These are phyloP conservation scores for Ornithoptera priamus DNA, from an alignment of 2,888 invertebrate genomes.

Conservation along the genomic window DNA sequence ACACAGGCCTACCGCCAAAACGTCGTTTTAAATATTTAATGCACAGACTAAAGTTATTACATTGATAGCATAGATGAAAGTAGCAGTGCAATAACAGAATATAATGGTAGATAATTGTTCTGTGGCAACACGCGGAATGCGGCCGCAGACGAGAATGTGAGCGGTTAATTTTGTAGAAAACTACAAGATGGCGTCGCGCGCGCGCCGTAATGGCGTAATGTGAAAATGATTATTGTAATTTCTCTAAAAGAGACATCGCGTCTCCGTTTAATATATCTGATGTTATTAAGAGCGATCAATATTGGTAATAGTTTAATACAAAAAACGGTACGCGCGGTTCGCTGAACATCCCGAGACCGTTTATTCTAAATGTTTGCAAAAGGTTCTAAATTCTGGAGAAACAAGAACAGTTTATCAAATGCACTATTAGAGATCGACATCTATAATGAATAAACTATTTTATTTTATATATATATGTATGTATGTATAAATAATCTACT, in stretches of 20 bases:
- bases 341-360: too few species aligned
- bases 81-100: constrained; percentile 13
- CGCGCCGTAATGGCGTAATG: constrained; percentile 33
- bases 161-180: constrained; percentile 32
- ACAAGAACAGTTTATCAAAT: too few species aligned
- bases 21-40: too few species aligned
- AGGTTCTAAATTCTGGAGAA: too few species aligned
- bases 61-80: not conserved
- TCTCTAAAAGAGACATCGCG: constrained; percentile 22
- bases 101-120: constrained; percentile 20
- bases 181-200: constrained; percentile 23
- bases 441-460: too few species aligned
- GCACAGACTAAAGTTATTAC: not conserved
- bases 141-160: constrained; percentile 28
- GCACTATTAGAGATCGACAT: too few species aligned
- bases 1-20: too few species aligned
- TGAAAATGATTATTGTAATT: constrained; percentile 35
- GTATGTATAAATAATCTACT: too few species aligned
- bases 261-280: constrained; percentile 10
- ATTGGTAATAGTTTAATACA: constrained; percentile 12
- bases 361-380: too few species aligned
- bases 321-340: not conserved
- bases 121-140: constrained; percentile 30
- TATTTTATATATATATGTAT: too few species aligned
- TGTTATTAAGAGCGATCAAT: constrained; percentile 14